These are phyloP conservation scores for Gari tellinella DNA, from an alignment of 2,888 invertebrate genomes.

Conservation along the genomic window DNA sequence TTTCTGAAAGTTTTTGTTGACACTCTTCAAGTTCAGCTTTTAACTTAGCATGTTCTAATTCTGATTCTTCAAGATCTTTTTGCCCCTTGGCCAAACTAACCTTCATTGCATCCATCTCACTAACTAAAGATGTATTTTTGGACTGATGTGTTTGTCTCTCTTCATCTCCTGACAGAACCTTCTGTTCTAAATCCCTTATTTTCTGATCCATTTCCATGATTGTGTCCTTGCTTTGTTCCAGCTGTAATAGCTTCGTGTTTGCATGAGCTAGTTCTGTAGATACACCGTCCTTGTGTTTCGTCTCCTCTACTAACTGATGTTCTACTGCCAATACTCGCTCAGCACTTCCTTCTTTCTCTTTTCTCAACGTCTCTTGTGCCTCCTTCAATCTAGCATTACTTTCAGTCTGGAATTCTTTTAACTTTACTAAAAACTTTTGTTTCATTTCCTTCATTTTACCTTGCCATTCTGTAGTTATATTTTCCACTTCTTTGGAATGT, in stretches of 20 bases:
- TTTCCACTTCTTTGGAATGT: slow-evolving; percentile 59
- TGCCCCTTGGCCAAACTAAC: not conserved
- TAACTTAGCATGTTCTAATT: slow-evolving; percentile 8
- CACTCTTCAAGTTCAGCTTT: slow-evolving; percentile 7
- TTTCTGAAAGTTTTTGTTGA: slow-evolving; percentile 39
- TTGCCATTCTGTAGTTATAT: slow-evolving; percentile 63
- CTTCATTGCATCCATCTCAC: not conserved
- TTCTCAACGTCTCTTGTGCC: slow-evolving; percentile 39
- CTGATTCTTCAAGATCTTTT: slow-evolving; percentile 8
- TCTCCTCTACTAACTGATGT: slow-evolving; percentile 55
- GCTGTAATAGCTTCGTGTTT: slow-evolving; percentile 73
- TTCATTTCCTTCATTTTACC: slow-evolving; percentile 74
- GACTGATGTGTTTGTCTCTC: not conserved
- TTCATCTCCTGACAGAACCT: slow-evolving; percentile 16
- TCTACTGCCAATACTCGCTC: slow-evolving; percentile 53
- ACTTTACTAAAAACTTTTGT: slow-evolving; percentile 73
- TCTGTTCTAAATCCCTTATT: slow-evolving; percentile 32
- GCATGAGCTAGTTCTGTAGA: slow-evolving; percentile 71
- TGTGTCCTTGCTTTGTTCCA: slow-evolving; percentile 72
- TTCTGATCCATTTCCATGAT: slow-evolving; percentile 70
- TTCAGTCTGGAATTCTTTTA: slow-evolving; percentile 74
- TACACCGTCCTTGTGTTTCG: slow-evolving; percentile 68
- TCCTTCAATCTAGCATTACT: slow-evolving; percentile 47
- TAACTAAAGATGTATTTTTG: not conserved
- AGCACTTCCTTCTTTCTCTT: slow-evolving; percentile 54